Conservation (phyloP, 1,140 invertebrate genomes). For the Littorina saxatilis region DNA sequence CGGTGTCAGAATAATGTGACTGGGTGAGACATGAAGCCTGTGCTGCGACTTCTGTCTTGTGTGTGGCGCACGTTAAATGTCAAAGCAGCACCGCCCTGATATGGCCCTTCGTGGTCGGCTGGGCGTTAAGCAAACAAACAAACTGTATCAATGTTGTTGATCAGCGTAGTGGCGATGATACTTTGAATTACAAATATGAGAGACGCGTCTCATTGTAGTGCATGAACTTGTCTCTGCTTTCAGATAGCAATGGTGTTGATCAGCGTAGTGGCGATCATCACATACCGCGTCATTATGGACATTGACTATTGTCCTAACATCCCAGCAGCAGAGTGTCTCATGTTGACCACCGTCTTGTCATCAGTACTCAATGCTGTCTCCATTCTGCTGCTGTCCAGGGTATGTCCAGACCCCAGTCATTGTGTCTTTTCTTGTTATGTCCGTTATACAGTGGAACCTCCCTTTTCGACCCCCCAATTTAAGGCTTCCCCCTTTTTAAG, state of each 20-base stretch:
- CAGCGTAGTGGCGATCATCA: slow-evolving; percentile 66
- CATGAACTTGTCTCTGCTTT: no score
- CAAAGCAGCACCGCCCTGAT: no score
- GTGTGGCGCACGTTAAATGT: no score
- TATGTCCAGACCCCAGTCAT: slow-evolving; percentile 39
- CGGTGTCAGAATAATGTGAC: no score
- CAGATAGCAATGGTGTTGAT: slow-evolving; percentile 63
- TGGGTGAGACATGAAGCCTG: no score
- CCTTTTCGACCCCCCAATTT: no score
- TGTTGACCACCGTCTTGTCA: slow-evolving; percentile 70
- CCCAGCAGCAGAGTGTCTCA: slow-evolving; percentile 58
- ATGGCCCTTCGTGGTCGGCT: no score
- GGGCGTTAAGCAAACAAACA: no score
- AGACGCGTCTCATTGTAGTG: no score
- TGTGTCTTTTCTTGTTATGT: no score
- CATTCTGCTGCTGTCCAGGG: slow-evolving; percentile 74
- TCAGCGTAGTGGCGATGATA: slow-evolving; percentile 66
- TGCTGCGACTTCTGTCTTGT: no score
- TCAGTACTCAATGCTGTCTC: slow-evolving; percentile 75
- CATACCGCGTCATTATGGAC: slow-evolving; percentile 72
- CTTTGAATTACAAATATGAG: slow-evolving; percentile 22
- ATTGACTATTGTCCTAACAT: slow-evolving; percentile 71
- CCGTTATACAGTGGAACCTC: not conserved
- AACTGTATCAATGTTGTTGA: slow-evolving; percentile 61
- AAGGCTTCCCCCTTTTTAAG: no score